phyloP scores from a whole-genome alignment of 2,888 invertebrate genomes.

The Yponomeuta malinellus region DNA sequence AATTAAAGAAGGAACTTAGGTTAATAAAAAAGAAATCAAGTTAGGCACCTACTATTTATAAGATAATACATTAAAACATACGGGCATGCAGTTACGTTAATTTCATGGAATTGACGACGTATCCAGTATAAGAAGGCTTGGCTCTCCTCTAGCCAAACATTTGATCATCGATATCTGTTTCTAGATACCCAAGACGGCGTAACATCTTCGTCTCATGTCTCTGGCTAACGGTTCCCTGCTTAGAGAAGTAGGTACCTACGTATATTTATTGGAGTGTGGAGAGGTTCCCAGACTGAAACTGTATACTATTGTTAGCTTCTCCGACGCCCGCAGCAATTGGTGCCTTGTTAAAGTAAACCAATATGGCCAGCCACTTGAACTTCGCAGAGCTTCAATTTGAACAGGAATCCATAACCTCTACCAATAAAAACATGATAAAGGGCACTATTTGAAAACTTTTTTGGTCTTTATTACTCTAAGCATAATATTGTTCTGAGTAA shows the following conservation, averaged over 20 bases:
- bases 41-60: too few relatives aligned
- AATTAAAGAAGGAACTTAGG: background rate
- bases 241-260: background rate
- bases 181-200: conserved; percentile 7
- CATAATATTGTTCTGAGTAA: background rate
- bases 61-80: too few relatives aligned
- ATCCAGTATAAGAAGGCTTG: background rate
- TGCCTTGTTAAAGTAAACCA: conserved; percentile 1
- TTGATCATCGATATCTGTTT: background rate
- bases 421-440: background rate
- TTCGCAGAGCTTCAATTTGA: background rate
- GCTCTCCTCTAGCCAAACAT: background rate
- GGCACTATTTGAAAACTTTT: background rate
- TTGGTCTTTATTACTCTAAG: background rate
- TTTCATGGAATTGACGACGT: too few relatives aligned
- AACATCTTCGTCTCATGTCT: conserved; percentile 9
- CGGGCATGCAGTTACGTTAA: too few relatives aligned
- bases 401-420: background rate
- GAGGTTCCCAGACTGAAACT: conserved; percentile 53
- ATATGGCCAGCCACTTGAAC: conserved; percentile 10
- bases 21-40: too few relatives aligned
- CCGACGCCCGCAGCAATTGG: conserved; percentile 11
- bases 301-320: conserved; percentile 36
- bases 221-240: conserved; percentile 33
- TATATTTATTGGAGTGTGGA: conserved; percentile 9